These are phyloP conservation scores for Lepus townsendii DNA, from an alignment of 2,797 vertebrate genomes.

Conservation along the genomic window DNA sequence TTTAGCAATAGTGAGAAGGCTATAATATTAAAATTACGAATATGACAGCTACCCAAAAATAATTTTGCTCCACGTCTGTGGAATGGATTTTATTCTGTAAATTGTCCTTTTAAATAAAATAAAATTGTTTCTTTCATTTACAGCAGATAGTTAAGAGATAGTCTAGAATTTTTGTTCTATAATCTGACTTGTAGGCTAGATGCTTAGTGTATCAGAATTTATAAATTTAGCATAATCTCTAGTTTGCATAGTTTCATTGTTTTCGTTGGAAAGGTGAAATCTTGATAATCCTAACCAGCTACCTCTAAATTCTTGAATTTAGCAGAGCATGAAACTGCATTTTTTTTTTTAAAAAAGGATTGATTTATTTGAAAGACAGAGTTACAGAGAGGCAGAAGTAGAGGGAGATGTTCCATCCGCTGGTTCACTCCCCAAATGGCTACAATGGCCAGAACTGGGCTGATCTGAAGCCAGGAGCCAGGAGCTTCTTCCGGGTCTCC, in stretches of 20 bases:
- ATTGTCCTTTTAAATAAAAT: conserved; percentile 24
- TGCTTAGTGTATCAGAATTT: not conserved
- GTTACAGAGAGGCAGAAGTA: too few relatives aligned
- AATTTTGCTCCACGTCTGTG: conserved; percentile 34
- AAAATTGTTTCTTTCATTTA: not conserved
- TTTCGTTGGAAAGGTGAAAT: not conserved
- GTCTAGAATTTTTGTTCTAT: not conserved
- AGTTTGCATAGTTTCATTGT: not conserved
- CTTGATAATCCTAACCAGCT: not conserved
- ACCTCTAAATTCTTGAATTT: conserved; percentile 38
- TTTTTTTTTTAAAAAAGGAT: conserved; percentile 31
- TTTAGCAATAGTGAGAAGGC: not conserved
- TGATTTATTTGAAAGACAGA: too few relatives aligned
- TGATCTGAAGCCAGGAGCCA: too few relatives aligned
- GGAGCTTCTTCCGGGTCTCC: too few relatives aligned
- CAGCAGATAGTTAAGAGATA: conserved; percentile 23
- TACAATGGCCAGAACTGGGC: too few relatives aligned
- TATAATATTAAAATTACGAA: not conserved
- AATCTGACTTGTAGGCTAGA: not conserved
- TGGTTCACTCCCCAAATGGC: too few relatives aligned
- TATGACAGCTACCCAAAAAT: not conserved
- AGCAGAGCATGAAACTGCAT: not conserved
- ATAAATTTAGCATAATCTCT: not conserved
- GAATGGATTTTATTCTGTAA: not conserved
- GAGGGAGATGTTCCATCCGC: too few relatives aligned